Base-by-base conservation (phyloP, 1,140 invertebrate genomes). In the Parapsyche elsis region DNA sequence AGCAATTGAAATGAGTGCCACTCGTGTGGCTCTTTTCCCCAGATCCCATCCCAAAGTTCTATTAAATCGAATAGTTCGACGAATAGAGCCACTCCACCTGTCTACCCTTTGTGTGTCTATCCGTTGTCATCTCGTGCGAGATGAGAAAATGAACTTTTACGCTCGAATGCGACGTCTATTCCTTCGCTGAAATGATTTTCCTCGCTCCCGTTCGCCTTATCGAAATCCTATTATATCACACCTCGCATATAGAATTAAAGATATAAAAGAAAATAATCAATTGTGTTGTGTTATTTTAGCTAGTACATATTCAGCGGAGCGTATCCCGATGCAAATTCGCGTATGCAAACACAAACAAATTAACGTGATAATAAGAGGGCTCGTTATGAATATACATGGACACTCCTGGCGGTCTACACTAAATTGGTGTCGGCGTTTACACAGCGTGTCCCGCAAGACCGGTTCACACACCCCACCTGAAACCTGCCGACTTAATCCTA, bases 1-100 rank as follows among this genome's bases (percentile, higher is more conserved):
- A 79, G 71, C 80, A 79, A 81, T 81, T 81, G 80, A 76, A 80
- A 81, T 78, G 77, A 75, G 77, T 46, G 38, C 71, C 80, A 75
- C 71, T 78, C 70, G 76, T 59, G 45, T 46, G 71, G 71, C 38
- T 73, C 61, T 76, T 45, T 38, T 21, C 74, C 12, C 21, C 57
- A 61, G 57, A 9, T 61, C 57, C n/a, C 57, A 14, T 14, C 16
- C n/a, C 57, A 21, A n/a, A 61, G 57, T 76, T 45, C 30, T 53
- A 70, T 78, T 78, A 70, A 78, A 78, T 78, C 49, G 74, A 78
- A 78, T 45, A n/a, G 64, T 78, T 61, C 57, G 45, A 30, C 30
- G 30, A 30, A 45, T 10, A 12, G n/a, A 21, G 19, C 30, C 24
- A 24, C 24, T 64, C 76, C 53, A 78, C 76, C 76, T 78, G 76